These are phyloP conservation scores for Gavia stellata DNA, from an alignment of 2,113 vertebrate genomes.

Conservation along the genomic window DNA sequence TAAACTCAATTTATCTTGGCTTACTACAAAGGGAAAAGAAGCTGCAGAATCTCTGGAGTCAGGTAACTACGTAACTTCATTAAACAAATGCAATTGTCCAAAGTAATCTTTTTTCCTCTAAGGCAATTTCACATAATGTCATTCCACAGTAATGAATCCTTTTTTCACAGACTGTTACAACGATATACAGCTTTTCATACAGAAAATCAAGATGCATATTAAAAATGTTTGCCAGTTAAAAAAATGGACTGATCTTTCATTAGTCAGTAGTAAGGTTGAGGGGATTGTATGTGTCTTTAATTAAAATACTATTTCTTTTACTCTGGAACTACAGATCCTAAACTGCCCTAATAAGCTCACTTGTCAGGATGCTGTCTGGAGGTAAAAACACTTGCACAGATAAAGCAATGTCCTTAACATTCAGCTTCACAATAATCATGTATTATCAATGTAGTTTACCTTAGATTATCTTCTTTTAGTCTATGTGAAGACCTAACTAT, in stretches of 20 bases:
- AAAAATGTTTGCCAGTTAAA: neutral
- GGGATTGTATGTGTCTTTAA: neutral
- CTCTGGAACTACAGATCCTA: neutral
- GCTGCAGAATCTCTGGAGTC: neutral
- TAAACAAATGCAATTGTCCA: neutral
- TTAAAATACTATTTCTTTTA: neutral
- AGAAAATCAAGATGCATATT: neutral
- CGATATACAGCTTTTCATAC: neutral
- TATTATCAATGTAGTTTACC: neutral
- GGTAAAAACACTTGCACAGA: neutral
- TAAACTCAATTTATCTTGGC: neutral
- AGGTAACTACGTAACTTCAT: neutral
- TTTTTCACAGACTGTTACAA: neutral
- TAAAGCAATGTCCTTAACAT: neutral
- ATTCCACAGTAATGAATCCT: neutral
- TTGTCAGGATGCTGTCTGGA: neutral
- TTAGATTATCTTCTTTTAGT: neutral
- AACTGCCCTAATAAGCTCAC: neutral
- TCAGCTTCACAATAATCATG: neutral
- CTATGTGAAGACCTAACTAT: neutral
- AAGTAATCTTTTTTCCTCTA: neutral
- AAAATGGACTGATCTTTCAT: neutral
- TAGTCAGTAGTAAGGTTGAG: neutral
- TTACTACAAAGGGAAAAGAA: neutral
- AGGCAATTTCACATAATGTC: neutral